Conservation (phyloP, 2,888 invertebrate genomes). For the Beris chalybata region DNA sequence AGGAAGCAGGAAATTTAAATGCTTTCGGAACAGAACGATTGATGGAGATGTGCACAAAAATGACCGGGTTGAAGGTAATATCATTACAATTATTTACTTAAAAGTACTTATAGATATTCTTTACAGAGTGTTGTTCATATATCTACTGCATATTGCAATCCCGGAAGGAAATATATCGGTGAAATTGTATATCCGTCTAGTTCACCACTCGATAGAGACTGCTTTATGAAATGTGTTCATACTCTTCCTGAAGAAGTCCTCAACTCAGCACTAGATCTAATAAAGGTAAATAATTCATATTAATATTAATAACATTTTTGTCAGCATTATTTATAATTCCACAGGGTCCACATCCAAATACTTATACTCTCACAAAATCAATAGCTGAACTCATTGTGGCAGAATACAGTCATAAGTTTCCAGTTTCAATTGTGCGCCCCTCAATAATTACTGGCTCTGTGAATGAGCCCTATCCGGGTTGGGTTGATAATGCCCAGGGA, state of each 20-base stretch:
- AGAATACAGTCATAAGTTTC: conserved; percentile 71
- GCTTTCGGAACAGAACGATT: conserved; percentile 85
- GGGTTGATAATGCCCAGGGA: conserved; percentile 92
- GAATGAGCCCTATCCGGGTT: conserved; percentile 82
- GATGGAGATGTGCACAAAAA: conserved; percentile 78
- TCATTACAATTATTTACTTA: neutral
- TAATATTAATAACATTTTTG: neutral
- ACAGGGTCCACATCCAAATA: conserved; percentile 85
- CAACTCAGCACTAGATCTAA: conserved; percentile 60
- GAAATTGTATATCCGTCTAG: conserved; percentile 80
- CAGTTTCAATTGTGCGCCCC: conserved; percentile 88
- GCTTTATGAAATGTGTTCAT: conserved; percentile 64
- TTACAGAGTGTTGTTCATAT: conserved; percentile 80
- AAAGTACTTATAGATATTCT: neutral
- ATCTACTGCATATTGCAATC: conserved; percentile 96
- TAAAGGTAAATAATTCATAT: conserved; percentile 58
- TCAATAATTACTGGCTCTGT: conserved; percentile 82
- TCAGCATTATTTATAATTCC: conserved; percentile 31
- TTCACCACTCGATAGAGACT: conserved; percentile 61
- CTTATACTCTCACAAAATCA: conserved; percentile 94
- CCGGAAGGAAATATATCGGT: conserved; percentile 76
- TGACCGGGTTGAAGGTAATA: conserved; percentile 71
- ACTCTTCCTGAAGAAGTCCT: conserved; percentile 65
- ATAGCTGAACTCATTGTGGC: conserved; percentile 84
- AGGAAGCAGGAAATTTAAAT: conserved; percentile 84